These are phyloP conservation scores for Scyliorhinus canicula DNA, from an alignment of 2,797 vertebrate species.

Conservation along the genomic window DNA sequence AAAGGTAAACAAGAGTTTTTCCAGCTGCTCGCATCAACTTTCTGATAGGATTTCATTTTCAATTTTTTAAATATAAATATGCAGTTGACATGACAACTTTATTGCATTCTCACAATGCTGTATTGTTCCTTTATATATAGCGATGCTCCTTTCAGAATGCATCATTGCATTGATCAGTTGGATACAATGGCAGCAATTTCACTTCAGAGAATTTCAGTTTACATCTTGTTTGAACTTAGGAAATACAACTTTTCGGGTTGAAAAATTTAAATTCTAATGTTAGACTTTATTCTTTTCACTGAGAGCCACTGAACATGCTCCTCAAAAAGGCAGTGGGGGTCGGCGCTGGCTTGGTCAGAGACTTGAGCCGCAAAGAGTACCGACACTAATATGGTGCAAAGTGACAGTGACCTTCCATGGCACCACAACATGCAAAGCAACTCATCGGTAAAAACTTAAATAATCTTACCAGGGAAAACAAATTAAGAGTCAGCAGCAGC, in stretches of 20 bases:
- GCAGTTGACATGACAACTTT: neutral
- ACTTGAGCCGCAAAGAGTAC: neutral
- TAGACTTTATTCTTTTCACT: neutral
- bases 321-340: neutral
- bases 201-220: neutral
- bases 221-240: neutral
- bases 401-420: neutral
- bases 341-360: neutral
- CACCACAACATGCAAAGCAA: neutral
- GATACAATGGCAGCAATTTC: neutral
- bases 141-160: neutral
- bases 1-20: no score
- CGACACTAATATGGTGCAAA: neutral
- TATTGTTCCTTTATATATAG: neutral
- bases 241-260: neutral
- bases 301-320: neutral
- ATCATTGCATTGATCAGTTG: neutral
- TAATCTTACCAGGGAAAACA: neutral
- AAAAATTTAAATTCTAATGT: neutral
- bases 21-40: neutral
- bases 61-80: neutral
- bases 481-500: neutral
- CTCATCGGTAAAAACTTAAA: neutral
- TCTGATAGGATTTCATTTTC: neutral
- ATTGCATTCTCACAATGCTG: neutral